Base-by-base conservation (phyloP, 2,888 invertebrate species). In the Furcula furcula region DNA sequence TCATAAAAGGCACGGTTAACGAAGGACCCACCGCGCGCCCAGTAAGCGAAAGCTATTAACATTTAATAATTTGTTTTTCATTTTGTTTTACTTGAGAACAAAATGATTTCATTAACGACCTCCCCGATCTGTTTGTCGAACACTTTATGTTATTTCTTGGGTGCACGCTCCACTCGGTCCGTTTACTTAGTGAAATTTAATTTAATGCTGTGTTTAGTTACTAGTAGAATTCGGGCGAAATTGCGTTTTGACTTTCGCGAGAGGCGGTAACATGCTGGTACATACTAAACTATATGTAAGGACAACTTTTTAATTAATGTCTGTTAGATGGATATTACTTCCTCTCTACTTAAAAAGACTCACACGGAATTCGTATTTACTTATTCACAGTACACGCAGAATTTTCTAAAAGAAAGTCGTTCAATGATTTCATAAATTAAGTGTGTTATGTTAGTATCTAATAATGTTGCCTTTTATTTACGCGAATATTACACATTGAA, bases 81-180 rank as follows among this genome's bases (percentile, higher is more conserved):
- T 65, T 59, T 46, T 67, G 66, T 67, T 62, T 56, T 52, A 64
- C 65, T 68, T 65, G 53, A 44, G 51, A 65, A 63, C 68, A 61
- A 68, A 64, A 63, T 63, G 59, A 58, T 65, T 69, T 61, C 57
- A 68, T 67, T 65, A 65, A 59, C 52, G 54, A 40, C 40, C 29
- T 28, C 43, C 31, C 31, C 23, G 50, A 62, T 58, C 62, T 65
- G 65, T 66, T 66, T 66, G 66, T 51, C 46, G 52, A 57, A 51
- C 52, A 46, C 57, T 62, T 55, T 41, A 49, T 60, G 53, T 64
- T 66, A 59, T 65, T 53, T 61, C 54, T 52, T 46, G 46, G 52
- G 45, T 53, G 51, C 48, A 58, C 49, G 49, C 46, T 50, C 31
- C 48, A 47, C 52, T 46, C 31, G 45, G 46, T 21, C 37, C 46